phyloP scores from a whole-genome alignment of 2,888 invertebrate species.

The Eutolmus rufibarbis region DNA sequence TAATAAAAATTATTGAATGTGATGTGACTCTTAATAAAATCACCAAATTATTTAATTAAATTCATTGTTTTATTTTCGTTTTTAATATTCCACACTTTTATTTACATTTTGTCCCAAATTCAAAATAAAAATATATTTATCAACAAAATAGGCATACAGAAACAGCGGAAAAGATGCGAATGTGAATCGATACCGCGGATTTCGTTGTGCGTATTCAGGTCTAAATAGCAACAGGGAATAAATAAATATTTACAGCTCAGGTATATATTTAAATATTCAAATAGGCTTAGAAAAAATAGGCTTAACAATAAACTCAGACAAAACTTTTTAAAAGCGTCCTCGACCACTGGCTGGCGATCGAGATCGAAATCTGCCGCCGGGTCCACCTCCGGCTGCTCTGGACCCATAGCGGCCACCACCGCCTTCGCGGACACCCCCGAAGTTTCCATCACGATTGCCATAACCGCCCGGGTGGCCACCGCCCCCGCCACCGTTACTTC shows the following conservation, averaged over 20 bases:
- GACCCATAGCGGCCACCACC: neutral
- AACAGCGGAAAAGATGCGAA: neutral
- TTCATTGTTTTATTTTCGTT: neutral
- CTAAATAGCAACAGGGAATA: neutral
- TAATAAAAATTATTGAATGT: neutral
- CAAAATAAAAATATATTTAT: neutral
- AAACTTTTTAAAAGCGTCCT: constrained; percentile 47
- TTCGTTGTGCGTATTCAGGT: neutral
- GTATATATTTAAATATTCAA: neutral
- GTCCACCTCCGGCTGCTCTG: constrained; percentile 47
- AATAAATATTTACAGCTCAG: neutral
- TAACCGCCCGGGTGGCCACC: constrained; percentile 62
- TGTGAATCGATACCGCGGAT: neutral
- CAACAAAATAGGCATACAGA: neutral
- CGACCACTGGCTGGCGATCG: constrained; percentile 58
- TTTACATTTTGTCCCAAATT: constrained; percentile 30
- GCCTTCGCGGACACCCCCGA: constrained; percentile 48
- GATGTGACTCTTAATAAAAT: neutral
- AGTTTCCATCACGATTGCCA: constrained; percentile 59
- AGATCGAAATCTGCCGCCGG: constrained; percentile 54
- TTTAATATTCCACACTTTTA: neutral
- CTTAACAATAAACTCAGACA: neutral
- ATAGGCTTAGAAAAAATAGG: neutral
- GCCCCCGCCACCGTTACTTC: constrained; percentile 47
- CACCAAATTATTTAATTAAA: neutral